Evolutionary conservation across 2,888 invertebrate species (phyloP).

Genomic region (Cotesia congregata): DNA sequence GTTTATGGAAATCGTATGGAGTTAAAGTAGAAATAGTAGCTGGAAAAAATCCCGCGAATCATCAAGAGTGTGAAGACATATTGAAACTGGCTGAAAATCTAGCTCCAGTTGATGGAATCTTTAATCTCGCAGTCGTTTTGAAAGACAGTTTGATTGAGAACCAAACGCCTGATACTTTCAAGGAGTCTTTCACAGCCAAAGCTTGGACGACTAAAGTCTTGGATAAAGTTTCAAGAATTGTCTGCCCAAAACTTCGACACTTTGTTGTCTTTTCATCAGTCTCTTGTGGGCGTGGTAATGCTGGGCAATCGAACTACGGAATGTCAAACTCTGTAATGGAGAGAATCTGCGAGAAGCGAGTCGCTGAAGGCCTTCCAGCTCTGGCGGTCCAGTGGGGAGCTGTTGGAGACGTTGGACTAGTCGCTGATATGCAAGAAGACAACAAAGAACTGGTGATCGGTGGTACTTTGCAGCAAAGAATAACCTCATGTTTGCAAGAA

Average conservation of each 20-base stretch:
- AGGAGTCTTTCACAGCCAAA: conserved; percentile 74
- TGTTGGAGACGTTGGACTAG: conserved; percentile 81
- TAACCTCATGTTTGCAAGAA: conserved; percentile 84
- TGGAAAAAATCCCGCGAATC: conserved; percentile 78
- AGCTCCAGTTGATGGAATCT: conserved; percentile 76
- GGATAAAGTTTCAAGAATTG: conserved; percentile 72
- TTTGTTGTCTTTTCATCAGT: conserved; percentile 79
- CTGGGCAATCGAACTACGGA: conserved; percentile 78
- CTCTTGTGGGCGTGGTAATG: conserved; percentile 77
- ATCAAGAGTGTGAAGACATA: conserved; percentile 79
- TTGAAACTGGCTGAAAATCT: conserved; percentile 73
- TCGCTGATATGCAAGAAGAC: conserved; percentile 82
- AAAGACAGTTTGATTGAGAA: conserved; percentile 73
- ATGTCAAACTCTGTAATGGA: conserved; percentile 74
- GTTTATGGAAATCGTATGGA: conserved; percentile 80
- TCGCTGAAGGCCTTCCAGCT: conserved; percentile 70
- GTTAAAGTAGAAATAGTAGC: conserved; percentile 79
- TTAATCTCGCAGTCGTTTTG: conserved; percentile 77
- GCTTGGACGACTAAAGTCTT: conserved; percentile 74
- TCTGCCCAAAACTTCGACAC: conserved; percentile 70
- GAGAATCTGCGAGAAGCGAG: conserved; percentile 72
- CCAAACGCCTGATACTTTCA: conserved; percentile 72
- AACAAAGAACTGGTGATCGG: conserved; percentile 79
- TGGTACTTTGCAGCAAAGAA: conserved; percentile 89
- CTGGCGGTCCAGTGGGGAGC: conserved; percentile 77